Percentiles rank a stretch among this genome's conserved stretches.
phyloP scores from a whole-genome alignment of 2,797 vertebrate genomes.

The Hirundo rustica region DNA sequence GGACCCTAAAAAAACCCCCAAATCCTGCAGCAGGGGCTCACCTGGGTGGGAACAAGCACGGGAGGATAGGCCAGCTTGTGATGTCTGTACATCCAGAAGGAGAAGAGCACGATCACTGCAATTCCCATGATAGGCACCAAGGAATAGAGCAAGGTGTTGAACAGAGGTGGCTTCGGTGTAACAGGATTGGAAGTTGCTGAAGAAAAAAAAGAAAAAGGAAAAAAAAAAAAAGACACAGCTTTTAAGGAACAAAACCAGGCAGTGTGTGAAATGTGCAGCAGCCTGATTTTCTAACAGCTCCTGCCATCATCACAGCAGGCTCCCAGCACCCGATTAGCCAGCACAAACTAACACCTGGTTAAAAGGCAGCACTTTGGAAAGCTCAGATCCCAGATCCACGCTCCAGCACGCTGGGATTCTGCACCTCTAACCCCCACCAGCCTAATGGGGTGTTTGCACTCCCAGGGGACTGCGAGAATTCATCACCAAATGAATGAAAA shows the following conservation, averaged over 20 bases:
- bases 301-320: not conserved
- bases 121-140: conserved; percentile 95
- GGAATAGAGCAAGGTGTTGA: conserved; percentile 94
- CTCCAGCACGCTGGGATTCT: not conserved
- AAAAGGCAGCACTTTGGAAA: not conserved
- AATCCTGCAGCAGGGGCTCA: conserved; percentile 72
- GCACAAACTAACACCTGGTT: not conserved
- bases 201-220: not conserved
- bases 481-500: not conserved
- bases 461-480: not conserved
- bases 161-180: conserved; percentile 88
- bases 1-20: not conserved
- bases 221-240: not conserved
- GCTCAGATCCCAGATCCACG: not conserved
- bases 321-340: not conserved
- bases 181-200: conserved; percentile 94
- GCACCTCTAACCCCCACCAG: not conserved
- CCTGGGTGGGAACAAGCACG: conserved; percentile 96
- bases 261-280: not conserved
- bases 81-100: conserved; percentile 98
- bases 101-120: conserved; percentile 90
- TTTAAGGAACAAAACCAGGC: not conserved
- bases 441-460: not conserved
- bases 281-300: not conserved
- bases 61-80: conserved; percentile 98